Evolutionary conservation across 1,140 invertebrate species (phyloP), one percentile per base, ranked within the genome.

Genomic region (Hypsibius dujardini): DNA sequence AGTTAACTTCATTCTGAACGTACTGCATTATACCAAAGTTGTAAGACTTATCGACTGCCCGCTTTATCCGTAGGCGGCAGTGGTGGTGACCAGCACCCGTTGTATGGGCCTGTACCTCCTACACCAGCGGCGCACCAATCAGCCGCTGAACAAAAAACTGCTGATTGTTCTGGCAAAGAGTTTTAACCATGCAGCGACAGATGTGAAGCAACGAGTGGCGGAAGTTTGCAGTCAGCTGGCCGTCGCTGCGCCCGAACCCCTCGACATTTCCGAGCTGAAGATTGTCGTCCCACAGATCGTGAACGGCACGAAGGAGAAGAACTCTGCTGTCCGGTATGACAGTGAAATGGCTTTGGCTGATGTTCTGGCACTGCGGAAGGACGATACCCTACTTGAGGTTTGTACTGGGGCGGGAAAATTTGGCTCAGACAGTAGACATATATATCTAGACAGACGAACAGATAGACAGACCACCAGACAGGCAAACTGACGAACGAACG

Each of bases 301-400:
- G 1, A 97, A 95, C 81, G 93, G 93, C 71, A 95, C 92, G 42
- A 96, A 96, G 81, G 94, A 97, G 81, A 96, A 95, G 80, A 96
- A 96, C 81, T 87, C 90, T 42, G 88, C 90, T 76, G 93, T 98
- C 1, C 90, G 90, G 78, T 88, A 90, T 1, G 90, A 91, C 80
- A 90, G 92, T 72, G 94, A 96, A 84, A 85, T 89, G 73, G 92
- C 93, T 12, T 81, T 97, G 45, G 86, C 95, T 59, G 85, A 87
- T 69, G 84, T 96, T 72, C 82, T 97, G 50, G 84, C 86, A 74
- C 81, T 96, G 73, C 85, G 87, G 75, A 81, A 87, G 74, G 87
- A 87, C 67, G 87, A 92, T 74, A 80, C 84, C 72, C 84, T 86
- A 74, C 84, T n/a, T 76, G 85, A 89, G 84, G 88, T 91, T 81